Evolutionary conservation across 2,888 invertebrate genomes (phyloP), one percentile per base, ranked within the genome.

Genomic region (Drosophila cracens): DNA sequence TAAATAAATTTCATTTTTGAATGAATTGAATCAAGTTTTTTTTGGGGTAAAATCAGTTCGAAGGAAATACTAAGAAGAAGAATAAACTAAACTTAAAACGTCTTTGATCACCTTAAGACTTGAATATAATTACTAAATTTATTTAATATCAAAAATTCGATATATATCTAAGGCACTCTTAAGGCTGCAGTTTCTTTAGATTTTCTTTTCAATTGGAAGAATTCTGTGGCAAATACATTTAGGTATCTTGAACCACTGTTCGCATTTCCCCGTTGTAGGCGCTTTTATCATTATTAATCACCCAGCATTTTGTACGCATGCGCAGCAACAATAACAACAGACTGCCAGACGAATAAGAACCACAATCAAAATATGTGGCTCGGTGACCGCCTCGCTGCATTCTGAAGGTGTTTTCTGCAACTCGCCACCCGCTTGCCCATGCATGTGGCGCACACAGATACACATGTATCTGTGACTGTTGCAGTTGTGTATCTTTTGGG

Each of bases 271-370:
- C 68, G 59, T 86, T 83, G 85, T 81, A 69, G 86, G 78, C 68
- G 88, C 81, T 90, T 81, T 88, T 87, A 84, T 90, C 89, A 87
- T 89, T 88, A 88, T 88, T 88, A 88, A 88, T 88, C 88, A 88
- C 84, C 79, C 54, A 87, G 90, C 88, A 84, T 88, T 88, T 90
- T 90, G 88, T 88, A 82, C 84, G 86, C 90, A 87, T 83, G 87
- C 81, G 81, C 89, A 85, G 61, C 79, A 71, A 40, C 70, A 85
- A 73, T 60, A 76, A 74, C 68, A 74, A 73, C 61, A 16, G 46
- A 25, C 46, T 46, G 46, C 25, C 46, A 46, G 46, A 46, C 46
- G 25, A 85, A 70, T 60, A 85, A 71, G 64, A 76, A 74, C 66
- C 73, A 80, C 68, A 80, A 78, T 77, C 59, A 69, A 85, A 80